Evolutionary conservation across 1,140 invertebrate species (phyloP).

Genomic region (Pseudomyrmex concolor): DNA sequence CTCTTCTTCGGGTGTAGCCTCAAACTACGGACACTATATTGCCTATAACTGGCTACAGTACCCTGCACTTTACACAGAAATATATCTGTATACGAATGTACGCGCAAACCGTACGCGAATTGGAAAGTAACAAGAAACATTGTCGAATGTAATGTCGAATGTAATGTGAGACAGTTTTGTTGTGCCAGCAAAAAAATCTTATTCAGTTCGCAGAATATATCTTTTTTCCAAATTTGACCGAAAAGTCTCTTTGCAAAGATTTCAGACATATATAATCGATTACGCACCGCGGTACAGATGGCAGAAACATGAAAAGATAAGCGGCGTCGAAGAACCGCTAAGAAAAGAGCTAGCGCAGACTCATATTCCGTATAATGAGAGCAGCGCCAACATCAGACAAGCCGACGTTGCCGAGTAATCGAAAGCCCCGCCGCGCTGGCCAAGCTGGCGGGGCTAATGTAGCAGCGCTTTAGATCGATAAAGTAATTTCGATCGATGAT

Average conservation of each 20-base stretch:
- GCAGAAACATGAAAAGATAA: conserved; percentile 53
- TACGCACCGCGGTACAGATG: conserved; percentile 43
- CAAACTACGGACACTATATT: conserved; percentile 50
- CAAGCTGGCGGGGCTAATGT: conserved; percentile 57
- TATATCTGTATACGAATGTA: background rate
- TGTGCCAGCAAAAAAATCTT: background rate
- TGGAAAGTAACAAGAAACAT: no score
- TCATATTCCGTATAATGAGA: conserved; percentile 82
- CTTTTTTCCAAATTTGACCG: background rate
- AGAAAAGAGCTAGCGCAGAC: conserved; percentile 77
- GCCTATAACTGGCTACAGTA: conserved; percentile 59
- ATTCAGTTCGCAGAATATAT: background rate
- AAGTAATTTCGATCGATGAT: conserved; percentile 54
- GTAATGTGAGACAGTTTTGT: background rate
- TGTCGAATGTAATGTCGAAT: background rate
- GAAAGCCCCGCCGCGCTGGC: conserved; percentile 74
- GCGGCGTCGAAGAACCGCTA: conserved; percentile 6
- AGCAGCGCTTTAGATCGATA: conserved; percentile 60
- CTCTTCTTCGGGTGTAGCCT: background rate
- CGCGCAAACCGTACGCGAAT: no score
- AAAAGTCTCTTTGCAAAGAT: conserved; percentile 56
- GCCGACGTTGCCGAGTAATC: conserved; percentile 80
- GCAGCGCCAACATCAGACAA: conserved; percentile 77
- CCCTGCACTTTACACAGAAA: conserved; percentile 38
- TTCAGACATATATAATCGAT: background rate